These are phyloP conservation scores for Dicrostonyx torquatus DNA, from an alignment of 2,797 vertebrate species.

Conservation along the genomic window DNA sequence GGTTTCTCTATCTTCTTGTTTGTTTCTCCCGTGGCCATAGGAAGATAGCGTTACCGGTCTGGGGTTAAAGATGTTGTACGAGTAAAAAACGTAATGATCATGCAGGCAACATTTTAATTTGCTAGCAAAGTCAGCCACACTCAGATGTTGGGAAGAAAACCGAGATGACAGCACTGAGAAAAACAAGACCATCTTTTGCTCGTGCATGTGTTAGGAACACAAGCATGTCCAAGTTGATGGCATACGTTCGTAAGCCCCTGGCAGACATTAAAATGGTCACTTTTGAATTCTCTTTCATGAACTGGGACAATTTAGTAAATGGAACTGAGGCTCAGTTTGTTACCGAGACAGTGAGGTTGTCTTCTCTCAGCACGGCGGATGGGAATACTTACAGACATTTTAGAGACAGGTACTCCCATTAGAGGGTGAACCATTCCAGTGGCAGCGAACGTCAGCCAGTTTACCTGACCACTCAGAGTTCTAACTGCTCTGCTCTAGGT, in stretches of 20 bases:
- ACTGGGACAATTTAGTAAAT: neutral
- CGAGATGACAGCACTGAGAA: neutral
- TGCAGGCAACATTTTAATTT: neutral
- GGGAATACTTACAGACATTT: rapidly evolving
- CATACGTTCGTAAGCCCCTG: neutral
- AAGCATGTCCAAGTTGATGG: neutral
- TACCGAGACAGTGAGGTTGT: neutral
- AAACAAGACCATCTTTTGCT: neutral
- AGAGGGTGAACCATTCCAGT: neutral
- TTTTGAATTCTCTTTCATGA: neutral
- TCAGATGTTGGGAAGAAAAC: neutral
- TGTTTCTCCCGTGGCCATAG: neutral
- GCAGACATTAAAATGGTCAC: neutral
- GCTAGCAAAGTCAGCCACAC: neutral
- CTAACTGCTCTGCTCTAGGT: neutral
- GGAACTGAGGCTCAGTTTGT: neutral
- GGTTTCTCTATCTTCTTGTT: neutral
- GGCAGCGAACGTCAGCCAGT: rapidly evolving
- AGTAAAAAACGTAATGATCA: neutral
- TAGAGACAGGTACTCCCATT: neutral
- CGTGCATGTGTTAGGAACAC: neutral
- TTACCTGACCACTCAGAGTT: neutral
- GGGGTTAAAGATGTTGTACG: neutral
- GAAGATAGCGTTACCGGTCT: neutral
- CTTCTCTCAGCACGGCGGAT: neutral